phyloP scores from a whole-genome alignment of 1,140 invertebrate genomes.

The Ectropis grisescens region DNA sequence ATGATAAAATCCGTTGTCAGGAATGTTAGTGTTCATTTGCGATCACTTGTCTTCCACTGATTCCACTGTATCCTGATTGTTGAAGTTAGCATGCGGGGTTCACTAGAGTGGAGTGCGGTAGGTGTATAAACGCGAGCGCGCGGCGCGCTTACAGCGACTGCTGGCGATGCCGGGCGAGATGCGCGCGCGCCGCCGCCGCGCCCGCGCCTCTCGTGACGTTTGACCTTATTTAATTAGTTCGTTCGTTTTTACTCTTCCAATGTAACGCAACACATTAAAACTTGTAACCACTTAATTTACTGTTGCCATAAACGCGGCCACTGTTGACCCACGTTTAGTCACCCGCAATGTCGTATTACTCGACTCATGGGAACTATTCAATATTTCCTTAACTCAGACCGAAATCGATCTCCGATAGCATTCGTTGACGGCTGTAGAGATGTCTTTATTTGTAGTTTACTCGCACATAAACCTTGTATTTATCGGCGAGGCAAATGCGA shows the following conservation, averaged over 20 bases:
- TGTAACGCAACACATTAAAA: constrained; percentile 59
- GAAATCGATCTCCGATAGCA: too few species aligned
- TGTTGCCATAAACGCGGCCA: constrained; percentile 46
- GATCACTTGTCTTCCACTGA: too few species aligned
- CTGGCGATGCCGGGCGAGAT: constrained; percentile 18
- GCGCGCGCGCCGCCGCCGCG: constrained; percentile 23
- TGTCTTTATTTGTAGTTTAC: background rate
- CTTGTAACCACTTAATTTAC: constrained; percentile 52
- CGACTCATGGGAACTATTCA: too few species aligned
- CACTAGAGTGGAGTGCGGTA: too few species aligned
- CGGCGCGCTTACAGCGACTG: constrained; percentile 34
- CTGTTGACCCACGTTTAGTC: too few species aligned
- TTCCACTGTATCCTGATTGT: too few species aligned
- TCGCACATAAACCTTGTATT: constrained; percentile 15
- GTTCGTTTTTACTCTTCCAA: constrained; percentile 66
- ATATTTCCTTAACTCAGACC: too few species aligned
- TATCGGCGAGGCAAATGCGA: constrained; percentile 25
- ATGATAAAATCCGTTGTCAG: too few species aligned
- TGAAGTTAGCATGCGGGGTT: too few species aligned
- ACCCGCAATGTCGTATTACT: too few species aligned
- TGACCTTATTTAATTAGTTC: constrained; percentile 70
- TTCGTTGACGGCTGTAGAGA: too few species aligned
- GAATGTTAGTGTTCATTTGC: too few species aligned
- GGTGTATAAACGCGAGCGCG: constrained; percentile 12
- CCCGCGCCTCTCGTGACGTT: constrained; percentile 43